Percentiles rank a stretch among this genome's conserved stretches.
These are phyloP conservation scores for human (Homo sapiens) DNA, from an alignment of 2,113 vertebrate genomes.

Conservation along the genomic window GRCh38 chr3:96586501-96587000, in stretches of 20 bases:
- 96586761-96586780: background rate
- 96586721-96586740: background rate
- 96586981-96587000: background rate
- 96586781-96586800: background rate
- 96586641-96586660: background rate
- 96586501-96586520: background rate
- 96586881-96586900: background rate
- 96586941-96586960: background rate
- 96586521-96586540: background rate
- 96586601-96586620: background rate
- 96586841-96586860: background rate
- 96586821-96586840: background rate
- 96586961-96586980: background rate
- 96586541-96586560: background rate
- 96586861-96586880: background rate
- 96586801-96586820: background rate
- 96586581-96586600: background rate
- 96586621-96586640: background rate
- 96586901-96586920: background rate
- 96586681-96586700: background rate
- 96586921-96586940: background rate
- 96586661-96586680: background rate
- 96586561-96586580: background rate
- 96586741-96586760: background rate
- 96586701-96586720: background rate